These are phyloP conservation scores for Formica selysi DNA, from an alignment of 1,140 invertebrate species.

Conservation along the genomic window DNA sequence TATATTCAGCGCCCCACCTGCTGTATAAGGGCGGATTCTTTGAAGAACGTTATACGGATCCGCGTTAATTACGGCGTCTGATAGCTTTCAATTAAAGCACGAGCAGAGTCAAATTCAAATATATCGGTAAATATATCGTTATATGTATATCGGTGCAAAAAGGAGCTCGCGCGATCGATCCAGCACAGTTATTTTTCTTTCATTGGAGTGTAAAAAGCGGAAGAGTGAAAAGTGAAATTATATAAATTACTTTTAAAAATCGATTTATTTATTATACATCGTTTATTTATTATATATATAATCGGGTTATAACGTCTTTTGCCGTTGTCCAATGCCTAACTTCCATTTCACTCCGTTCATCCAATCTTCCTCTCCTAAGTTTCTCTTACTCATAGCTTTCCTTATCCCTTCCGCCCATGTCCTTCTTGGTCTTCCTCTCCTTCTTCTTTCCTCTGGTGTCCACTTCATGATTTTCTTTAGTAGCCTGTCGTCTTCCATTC, in stretches of 20 bases:
- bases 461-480: too few relatives aligned
- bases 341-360: too few relatives aligned
- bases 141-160: slow-evolving; percentile 3
- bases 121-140: background rate
- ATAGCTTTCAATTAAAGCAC: slow-evolving; percentile 47
- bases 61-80: slow-evolving; percentile 25
- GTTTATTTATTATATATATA: too few relatives aligned
- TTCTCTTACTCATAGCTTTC: too few relatives aligned
- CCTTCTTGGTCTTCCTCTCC: too few relatives aligned
- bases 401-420: too few relatives aligned
- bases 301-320: too few relatives aligned
- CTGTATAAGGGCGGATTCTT: slow-evolving; percentile 35
- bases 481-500: too few relatives aligned
- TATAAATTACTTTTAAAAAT: background rate
- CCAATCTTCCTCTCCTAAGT: too few relatives aligned
- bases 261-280: slow-evolving; percentile 10
- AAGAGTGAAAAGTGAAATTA: slow-evolving; percentile 17
- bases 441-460: too few relatives aligned
- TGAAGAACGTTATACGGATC: slow-evolving; percentile 18
- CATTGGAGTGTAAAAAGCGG: background rate
- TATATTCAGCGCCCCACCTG: background rate
- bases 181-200: slow-evolving; percentile 21
- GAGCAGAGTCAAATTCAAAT: slow-evolving; percentile 39
- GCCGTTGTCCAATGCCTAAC: too few relatives aligned
- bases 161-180: slow-evolving; percentile 11